Conservation (phyloP, 2,797 vertebrate genomes). For the Podargus strigoides region DNA sequence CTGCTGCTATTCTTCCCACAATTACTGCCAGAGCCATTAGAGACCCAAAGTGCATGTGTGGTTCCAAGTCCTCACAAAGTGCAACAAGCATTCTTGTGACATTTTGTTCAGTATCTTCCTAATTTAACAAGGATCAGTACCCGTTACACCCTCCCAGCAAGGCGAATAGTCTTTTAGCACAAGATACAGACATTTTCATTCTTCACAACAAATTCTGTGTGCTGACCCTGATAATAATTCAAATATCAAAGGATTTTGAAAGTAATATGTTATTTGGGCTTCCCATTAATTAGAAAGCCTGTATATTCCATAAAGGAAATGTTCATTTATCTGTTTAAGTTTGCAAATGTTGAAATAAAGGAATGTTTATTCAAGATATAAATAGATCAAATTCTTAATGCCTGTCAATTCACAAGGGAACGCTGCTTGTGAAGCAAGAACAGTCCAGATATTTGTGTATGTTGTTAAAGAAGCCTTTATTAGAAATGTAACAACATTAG, state of each 20-base stretch:
- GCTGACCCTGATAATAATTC: neutral
- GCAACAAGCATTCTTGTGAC: neutral
- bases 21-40: neutral
- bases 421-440: neutral
- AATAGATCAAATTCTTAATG: neutral
- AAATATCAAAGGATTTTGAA: neutral
- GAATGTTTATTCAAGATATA: neutral
- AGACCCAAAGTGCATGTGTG: neutral
- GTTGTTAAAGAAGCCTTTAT: neutral
- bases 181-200: neutral
- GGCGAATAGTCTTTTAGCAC: neutral
- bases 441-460: neutral
- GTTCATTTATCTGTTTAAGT: neutral
- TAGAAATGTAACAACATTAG: neutral
- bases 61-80: slow-evolving; percentile 50
- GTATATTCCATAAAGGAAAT: neutral
- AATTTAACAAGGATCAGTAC: neutral
- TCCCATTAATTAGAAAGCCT: neutral
- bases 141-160: neutral
- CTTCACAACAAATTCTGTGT: neutral
- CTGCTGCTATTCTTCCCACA: neutral
- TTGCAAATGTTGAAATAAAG: neutral
- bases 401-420: neutral
- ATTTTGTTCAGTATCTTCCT: neutral
- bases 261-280: neutral